Evolutionary conservation across 2,797 vertebrate species (phyloP).

Genomic region (Labeo calbasu): DNA sequence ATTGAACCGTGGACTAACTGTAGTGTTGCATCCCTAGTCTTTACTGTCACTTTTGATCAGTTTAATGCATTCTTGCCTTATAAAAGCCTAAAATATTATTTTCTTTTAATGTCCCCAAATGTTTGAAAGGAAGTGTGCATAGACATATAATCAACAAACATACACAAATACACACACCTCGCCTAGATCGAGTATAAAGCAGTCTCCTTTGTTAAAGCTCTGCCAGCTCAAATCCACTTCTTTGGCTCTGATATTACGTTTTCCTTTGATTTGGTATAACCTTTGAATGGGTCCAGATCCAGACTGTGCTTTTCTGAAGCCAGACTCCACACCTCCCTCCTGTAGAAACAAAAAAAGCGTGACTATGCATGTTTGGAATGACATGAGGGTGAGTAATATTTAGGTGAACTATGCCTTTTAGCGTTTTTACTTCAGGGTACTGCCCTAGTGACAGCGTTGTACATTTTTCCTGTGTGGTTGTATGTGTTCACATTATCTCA

Average conservation of each 20-base stretch:
- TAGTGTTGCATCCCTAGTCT: no score
- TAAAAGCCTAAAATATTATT: background rate
- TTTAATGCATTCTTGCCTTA: background rate
- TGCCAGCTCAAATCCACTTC: constrained; percentile 84
- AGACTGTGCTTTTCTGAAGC: constrained; percentile 76
- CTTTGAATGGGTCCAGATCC: constrained; percentile 65
- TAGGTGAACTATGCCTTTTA: no score
- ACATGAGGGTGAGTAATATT: no score
- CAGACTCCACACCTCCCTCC: constrained; percentile 90
- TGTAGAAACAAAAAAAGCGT: constrained; percentile 58
- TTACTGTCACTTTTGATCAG: no score
- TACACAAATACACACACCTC: constrained; percentile 57
- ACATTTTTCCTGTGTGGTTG: background rate
- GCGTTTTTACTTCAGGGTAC: background rate
- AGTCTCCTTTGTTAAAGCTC: constrained; percentile 93
- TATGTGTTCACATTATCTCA: background rate
- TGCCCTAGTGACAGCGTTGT: background rate
- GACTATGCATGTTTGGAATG: background rate
- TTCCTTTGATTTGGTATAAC: constrained; percentile 93
- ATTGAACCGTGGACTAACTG: no score
- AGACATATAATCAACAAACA: background rate
- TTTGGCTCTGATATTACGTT: constrained; percentile 85
- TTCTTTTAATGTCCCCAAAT: background rate
- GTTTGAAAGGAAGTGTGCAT: background rate
- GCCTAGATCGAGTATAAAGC: constrained; percentile 90